A percentile compares a stretch with the other conserved stretches of the same genome.
These are phyloP conservation scores for Falco peregrinus DNA, from an alignment of 2,797 vertebrate genomes.

Conservation along the genomic window DNA sequence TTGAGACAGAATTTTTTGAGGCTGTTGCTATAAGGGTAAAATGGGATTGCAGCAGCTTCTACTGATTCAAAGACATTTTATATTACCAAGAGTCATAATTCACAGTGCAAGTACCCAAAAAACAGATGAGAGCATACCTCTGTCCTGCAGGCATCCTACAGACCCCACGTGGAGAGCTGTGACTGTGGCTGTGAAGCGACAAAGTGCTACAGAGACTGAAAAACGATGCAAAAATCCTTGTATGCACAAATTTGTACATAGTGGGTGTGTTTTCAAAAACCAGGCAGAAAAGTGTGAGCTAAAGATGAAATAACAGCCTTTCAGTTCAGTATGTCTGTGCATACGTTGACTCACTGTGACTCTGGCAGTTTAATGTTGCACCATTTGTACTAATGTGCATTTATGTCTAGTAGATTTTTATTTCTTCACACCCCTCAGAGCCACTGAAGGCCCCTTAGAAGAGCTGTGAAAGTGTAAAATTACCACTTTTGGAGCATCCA, in stretches of 20 bases:
- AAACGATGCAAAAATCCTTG: background rate
- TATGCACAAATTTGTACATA: background rate
- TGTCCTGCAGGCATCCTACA: background rate
- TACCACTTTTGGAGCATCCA: background rate
- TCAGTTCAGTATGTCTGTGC: background rate
- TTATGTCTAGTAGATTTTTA: background rate
- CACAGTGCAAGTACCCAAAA: background rate
- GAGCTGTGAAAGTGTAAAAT: background rate
- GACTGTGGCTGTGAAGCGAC: background rate
- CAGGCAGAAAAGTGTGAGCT: background rate
- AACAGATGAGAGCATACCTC: background rate
- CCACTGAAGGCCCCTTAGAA: background rate
- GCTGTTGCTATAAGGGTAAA: background rate
- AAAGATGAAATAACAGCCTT: slow-evolving; percentile 15
- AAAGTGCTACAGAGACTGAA: background rate
- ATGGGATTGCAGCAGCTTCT: background rate
- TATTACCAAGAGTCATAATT: background rate
- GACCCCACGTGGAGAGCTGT: background rate
- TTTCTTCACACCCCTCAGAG: background rate
- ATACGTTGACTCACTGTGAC: slow-evolving; percentile 4
- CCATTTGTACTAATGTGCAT: background rate
- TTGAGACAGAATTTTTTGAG: background rate
- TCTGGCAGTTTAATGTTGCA: slow-evolving; percentile 1
- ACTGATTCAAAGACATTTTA: background rate
- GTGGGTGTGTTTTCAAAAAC: background rate